Base-by-base conservation (phyloP, 2,888 invertebrate species). In the Cryptocheilus praepositus region DNA sequence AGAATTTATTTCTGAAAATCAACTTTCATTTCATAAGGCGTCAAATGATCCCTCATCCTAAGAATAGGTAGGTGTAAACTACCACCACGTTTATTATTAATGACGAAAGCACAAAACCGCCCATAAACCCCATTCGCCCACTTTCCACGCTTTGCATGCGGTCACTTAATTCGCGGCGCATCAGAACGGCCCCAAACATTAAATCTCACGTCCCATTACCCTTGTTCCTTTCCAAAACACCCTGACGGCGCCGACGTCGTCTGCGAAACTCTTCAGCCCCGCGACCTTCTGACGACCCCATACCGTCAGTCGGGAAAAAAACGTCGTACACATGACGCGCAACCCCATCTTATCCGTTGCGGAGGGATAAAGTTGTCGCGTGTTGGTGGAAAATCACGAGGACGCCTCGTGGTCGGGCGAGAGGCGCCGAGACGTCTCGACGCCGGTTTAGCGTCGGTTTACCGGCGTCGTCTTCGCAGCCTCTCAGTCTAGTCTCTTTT, bases 361-460 rank as follows among this genome's bases (percentile, higher is more conserved):
- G 62, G 22, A 58, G 63, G 73, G 70, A 61, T 67, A 73, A 76
- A 76, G 74, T 79, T 79, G 82, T 80, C 77, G 78, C 71, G 74
- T 71, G 77, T 75, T 74, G 80, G 75, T 76, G 80, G 81, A 81
- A 81, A 82, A 81, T 81, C 81, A 81, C 71, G 70, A 18, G 49
- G 16, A 49, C 49, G 49, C 16, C 49, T 16, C 15, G 16, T 18
- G 49, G 49, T 49, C 18, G 49, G 49, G 18, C 16, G 16, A 49
- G 49, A 49, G 84, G 83, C 84, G 84, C 82, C 86, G 73, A 76
- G 86, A 83, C 85, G 86, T 85, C 85, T 76, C 81, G 85, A 77
- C 85, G 82, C 83, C 21, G 71, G 81, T 83, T 70, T 73, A 71
- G 67, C 57, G 51, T 19, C 59, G 51, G 16, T 60, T 51, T 51